Percentiles rank a stretch among this genome's conserved stretches.
phyloP scores from a whole-genome alignment of 2,113 vertebrate species.

The Oreochromis tanganicae region DNA sequence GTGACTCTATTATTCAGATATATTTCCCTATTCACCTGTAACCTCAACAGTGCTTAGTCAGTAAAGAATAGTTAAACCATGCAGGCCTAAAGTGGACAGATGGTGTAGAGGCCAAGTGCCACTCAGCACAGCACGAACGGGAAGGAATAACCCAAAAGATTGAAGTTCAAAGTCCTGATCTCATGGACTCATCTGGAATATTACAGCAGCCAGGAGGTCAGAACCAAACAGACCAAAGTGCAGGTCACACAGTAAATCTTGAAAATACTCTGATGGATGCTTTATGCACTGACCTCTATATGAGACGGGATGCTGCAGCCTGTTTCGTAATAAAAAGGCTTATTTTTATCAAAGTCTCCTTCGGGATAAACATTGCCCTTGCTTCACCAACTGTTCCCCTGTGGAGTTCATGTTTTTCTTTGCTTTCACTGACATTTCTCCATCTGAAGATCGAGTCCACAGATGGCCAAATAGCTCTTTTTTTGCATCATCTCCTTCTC shows the following conservation, averaged over 20 bases:
- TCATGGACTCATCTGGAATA: not conserved
- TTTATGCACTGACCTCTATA: not conserved
- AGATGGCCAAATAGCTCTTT: constrained; percentile 27
- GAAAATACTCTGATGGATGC: not conserved
- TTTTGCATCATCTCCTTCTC: not conserved
- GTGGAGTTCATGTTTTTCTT: not conserved
- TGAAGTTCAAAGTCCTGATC: not conserved
- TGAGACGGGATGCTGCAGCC: not conserved
- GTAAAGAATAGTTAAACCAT: not conserved
- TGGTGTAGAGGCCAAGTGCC: not conserved
- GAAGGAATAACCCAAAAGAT: not conserved
- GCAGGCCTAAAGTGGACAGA: constrained; percentile 21
- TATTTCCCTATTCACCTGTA: not conserved
- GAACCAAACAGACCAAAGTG: not conserved
- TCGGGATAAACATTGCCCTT: not conserved
- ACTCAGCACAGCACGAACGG: not conserved
- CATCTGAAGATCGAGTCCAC: constrained; percentile 20
- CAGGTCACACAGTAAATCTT: not conserved
- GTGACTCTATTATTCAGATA: not conserved
- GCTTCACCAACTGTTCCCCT: constrained; percentile 9
- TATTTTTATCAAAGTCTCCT: not conserved
- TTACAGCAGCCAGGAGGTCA: not conserved
- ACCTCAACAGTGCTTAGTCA: not conserved
- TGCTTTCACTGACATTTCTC: constrained; percentile 5
- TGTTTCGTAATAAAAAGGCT: not conserved